Evolutionary conservation across 2,888 invertebrate species (phyloP), one percentile per base, ranked within the genome.

Genomic region (Orchestes rusci): DNA sequence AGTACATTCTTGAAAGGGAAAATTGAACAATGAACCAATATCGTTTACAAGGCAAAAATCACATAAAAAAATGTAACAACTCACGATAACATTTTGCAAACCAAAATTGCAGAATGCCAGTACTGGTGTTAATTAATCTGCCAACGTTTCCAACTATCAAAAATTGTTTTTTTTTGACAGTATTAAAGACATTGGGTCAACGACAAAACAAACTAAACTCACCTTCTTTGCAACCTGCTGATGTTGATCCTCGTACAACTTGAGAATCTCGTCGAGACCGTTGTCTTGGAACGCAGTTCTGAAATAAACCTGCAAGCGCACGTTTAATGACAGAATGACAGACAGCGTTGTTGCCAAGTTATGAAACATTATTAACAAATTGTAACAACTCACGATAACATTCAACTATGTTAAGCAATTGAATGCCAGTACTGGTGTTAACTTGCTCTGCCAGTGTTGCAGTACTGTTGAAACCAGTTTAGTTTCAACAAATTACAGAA

Each of bases 161-260:
- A n/a, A n/a, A n/a, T n/a, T n/a, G n/a, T n/a, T n/a, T n/a, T n/a
- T n/a, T n/a, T n/a, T n/a, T n/a, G n/a, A n/a, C n/a, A n/a, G n/a
- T n/a, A n/a, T n/a, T n/a, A n/a, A n/a, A n/a, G n/a, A n/a, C n/a
- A 4, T 31, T 12, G 3, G n/a, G n/a, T 31, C 15, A 4, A 5
- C 3, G 16, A 31, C 7, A 12, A 8, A 4, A 31, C 5, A 31
- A 31, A 5, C 16, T 16, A 16, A 12, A 12, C 17, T 35, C 36
- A 47, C 47, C 40, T 85, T 81, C 67, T 86, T 87, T 33, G 84
- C 82, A 67, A 82, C 83, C 71, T 89, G 86, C 65, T 84, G 84
- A 59, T 86, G 84, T 67, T 87, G 87, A 51, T 84, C 84, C 64
- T 87, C 83, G 65, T 87, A 86, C 58, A 87, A 73, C 59, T 82